Base-by-base conservation (phyloP, 2,113 vertebrate species). In the Nerophis ophidion region DNA sequence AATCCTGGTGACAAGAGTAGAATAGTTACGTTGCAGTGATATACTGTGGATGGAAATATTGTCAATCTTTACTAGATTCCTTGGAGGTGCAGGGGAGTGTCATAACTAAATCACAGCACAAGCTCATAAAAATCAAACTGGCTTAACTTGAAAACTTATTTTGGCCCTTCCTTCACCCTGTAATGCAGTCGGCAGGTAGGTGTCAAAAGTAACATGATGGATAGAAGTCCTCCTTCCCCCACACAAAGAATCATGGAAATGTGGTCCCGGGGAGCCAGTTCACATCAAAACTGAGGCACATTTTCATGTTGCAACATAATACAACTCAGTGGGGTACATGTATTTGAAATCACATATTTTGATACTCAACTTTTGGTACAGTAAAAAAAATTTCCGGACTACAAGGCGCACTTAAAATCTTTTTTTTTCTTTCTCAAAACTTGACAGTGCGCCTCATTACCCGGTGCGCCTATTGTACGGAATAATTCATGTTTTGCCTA, bases 11-110 rank as follows among this genome's bases (percentile, higher is more conserved):
- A 62, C 62, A 48, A 63, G 63, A 70, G 60, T 64, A 54, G 52
- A 61, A 45, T 53, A 47, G 59, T 68, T 68, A 71, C 33, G 66
- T 63, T 70, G 75, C 63, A 66, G 71, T 73, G 60, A 58, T 65
- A 66, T 59, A 12, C 26, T 26, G 26, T 26, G 26, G 44, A 60
- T 70, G 56, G 35, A 60, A 62, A 47, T 46, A 72, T 12, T 63
- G 7, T 7, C 1, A 40, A 40, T 9, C 38, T 8, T 34, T 47
- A 57, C 11, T 63, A 53, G 36, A 61, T 44, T 40, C 47, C 19
- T 66, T 54, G 52, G 52, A 54, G 52, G 8, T 38, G 52, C 34
- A 5, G 52, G 52, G 15, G 33, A 54, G 51, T 38, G 38, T 3
- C 52, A 54, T 54, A 16, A 12, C 47, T 14, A 48, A 55, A 47